A percentile compares a stretch with the other conserved stretches of the same genome.
phyloP scores from a whole-genome alignment of 2,113 vertebrate species.

The Rattus norvegicus region DNA sequence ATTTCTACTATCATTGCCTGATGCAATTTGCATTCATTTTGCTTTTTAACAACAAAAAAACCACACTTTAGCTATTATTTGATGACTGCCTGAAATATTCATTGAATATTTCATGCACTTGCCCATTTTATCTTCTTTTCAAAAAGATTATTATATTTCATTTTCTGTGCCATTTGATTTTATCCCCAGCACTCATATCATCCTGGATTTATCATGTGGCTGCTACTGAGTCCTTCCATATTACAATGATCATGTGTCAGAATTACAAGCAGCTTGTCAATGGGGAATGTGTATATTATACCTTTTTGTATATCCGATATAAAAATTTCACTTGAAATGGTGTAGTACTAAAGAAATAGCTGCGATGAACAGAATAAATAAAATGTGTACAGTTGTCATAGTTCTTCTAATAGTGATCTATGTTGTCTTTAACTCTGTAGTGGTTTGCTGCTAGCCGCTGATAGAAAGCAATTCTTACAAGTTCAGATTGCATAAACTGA shows the following conservation, averaged over 20 bases:
- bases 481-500: slow-evolving; percentile 61
- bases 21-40: background rate
- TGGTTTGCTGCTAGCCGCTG: slow-evolving; percentile 40
- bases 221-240: background rate
- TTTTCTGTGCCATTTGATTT: background rate
- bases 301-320: background rate
- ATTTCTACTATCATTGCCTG: background rate
- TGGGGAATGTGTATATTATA: background rate
- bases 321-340: background rate
- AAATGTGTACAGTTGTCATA: background rate
- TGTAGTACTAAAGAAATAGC: slow-evolving; percentile 20
- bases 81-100: background rate
- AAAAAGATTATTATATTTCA: background rate
- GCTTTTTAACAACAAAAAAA: background rate
- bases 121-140: background rate
- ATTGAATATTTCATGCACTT: background rate
- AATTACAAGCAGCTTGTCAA: background rate
- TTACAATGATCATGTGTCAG: background rate
- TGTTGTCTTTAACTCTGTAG: slow-evolving; percentile 44
- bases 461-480: slow-evolving; percentile 57
- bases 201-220: background rate
- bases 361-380: slow-evolving; percentile 8
- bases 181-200: background rate
- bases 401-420: slow-evolving; percentile 33
- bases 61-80: background rate